Base-by-base conservation (phyloP, 2,888 invertebrate genomes). In the Eupithecia dodoneata region DNA sequence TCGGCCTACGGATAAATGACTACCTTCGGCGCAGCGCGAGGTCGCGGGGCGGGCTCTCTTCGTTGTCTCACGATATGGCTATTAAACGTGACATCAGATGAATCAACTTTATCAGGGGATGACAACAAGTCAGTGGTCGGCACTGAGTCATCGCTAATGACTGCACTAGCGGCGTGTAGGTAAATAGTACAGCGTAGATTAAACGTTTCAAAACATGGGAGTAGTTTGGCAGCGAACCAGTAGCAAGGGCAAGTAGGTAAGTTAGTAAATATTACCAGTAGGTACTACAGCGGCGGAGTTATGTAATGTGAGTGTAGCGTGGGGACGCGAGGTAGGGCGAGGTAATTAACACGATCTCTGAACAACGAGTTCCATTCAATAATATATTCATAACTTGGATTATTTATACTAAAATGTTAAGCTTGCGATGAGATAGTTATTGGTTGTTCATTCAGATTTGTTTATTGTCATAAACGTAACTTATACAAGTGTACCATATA, bases 181-280 rank as follows among this genome's bases (percentile, higher is more conserved):
- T 30, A 30, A 3, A 12, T n/a, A 45, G 7, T 45, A 15, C 12
- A 55, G 42, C 49, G 42, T n/a, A 49, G 30, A 15, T 67, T 42
- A 44, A 49, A 69, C 66, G 55, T 78, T 75, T 75, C 75, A 73
- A 59, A 75, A 78, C 75, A 78, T 52, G n/a, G 67, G 71, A n/a
- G 49, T 77, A 70, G 75, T 74, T 75, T 69, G 52, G 71, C 71
- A 15, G 15, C 15, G 15, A 6, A n/a, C 13, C 52, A 52, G 47
- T 63, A 70, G 67, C 71, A 66, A 67, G 74, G 3, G 18, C 59
- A 18, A 18, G 59, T 10, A 18, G 63, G 76, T 76, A 74, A 75
- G 73, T 80, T 76, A 76, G 76, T 75, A 76, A 79, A 75, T 74
- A 74, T 63, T 67, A 41, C 5, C 13, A 13, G 66, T 47, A 72